Evolutionary conservation across 2,888 invertebrate genomes (phyloP), one percentile per base, ranked within the genome.

Genomic region (Eupelmus urozonus): DNA sequence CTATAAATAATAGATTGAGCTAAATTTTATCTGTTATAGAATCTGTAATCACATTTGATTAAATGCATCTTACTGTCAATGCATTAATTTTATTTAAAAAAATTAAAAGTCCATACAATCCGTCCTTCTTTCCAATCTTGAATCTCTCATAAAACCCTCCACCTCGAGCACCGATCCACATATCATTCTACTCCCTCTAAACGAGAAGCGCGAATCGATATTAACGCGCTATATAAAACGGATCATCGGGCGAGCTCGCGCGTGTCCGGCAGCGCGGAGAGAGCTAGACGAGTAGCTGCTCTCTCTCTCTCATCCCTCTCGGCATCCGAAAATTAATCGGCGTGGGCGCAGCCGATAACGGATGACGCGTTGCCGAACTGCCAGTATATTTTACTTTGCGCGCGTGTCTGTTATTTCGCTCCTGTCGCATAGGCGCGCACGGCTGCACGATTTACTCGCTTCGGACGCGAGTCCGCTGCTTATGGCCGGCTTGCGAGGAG

Each of bases 311-410:
- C 59, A 16, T 7, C 34, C 11, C 29, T 20, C n/a, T n/a, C 57
- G 83, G 81, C 84, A 82, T 83, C 82, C 82, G 86, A 85, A 85
- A 86, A 86, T 86, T 86, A 86, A 86, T 86, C 85, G 86, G 86
- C 83, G 84, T 86, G 85, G 85, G 84, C 81, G 85, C 85, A 84
- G 83, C 85, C 85, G 86, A 86, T 86, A 86, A 86, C 85, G 85
- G 86, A 86, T 85, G 85, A 85, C 82, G 84, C 82, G 13, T 20
- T 83, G 83, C 83, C 85, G 83, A 85, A 85, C 85, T 84, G 83
- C 84, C 85, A 84, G 83, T 86, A 86, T 85, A 86, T 86, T 86
- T 86, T 86, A 86, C 85, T 86, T 86, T 85, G 82, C 59, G 81
- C 81, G 80, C 76, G 81, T 84, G 85, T 84, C 85, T 84, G 84